Conservation (phyloP, 2,113 vertebrate species). For the Terrapene triunguis region DNA sequence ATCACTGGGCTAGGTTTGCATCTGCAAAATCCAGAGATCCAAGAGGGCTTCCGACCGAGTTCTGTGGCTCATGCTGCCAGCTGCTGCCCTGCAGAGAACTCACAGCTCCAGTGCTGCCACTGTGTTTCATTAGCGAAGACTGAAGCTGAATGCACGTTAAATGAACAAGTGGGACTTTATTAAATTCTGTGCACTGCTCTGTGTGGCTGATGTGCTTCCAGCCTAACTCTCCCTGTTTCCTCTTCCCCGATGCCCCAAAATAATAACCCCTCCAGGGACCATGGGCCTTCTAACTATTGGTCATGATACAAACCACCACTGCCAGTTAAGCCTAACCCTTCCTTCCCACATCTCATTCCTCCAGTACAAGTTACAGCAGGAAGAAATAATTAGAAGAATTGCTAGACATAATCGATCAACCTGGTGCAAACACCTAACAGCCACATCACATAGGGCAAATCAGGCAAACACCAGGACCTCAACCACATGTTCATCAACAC, state of each 20-base stretch:
- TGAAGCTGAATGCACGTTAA: neutral
- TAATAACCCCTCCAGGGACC: no score
- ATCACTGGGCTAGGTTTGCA: neutral
- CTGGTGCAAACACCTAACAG: neutral
- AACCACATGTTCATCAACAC: rapidly evolving
- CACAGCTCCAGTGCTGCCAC: neutral
- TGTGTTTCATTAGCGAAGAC: neutral
- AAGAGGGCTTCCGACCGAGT: neutral
- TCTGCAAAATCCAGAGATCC: neutral
- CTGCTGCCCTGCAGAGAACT: neutral
- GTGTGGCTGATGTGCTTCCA: neutral
- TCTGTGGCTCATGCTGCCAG: neutral
- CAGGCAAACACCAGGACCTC: rapidly evolving
- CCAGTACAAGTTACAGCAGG: neutral
- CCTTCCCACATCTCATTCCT: neutral
- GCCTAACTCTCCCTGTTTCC: neutral
- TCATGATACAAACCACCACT: neutral
- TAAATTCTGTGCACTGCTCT: neutral
- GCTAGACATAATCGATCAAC: neutral
- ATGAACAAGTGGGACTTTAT: neutral
- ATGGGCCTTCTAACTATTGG: no score
- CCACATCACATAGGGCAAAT: neutral
- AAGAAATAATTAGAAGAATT: neutral
- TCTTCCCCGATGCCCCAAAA: neutral
- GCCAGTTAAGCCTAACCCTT: neutral